phyloP scores from a whole-genome alignment of 2,888 invertebrate genomes.

The Apamea monoglypha region DNA sequence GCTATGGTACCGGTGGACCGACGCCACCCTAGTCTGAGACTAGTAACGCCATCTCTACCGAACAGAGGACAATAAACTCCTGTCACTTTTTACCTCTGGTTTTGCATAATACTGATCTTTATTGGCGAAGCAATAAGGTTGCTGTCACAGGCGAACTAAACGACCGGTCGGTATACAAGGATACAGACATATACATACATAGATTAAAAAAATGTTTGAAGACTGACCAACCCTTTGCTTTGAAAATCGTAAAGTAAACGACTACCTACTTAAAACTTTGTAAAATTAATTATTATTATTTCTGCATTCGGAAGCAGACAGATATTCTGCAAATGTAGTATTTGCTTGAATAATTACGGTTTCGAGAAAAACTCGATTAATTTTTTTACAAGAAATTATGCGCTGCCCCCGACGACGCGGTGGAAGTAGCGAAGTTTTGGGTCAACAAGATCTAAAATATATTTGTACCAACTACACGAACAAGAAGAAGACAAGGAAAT shows the following conservation, averaged over 20 bases:
- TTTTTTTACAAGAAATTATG: slow-evolving; percentile 3
- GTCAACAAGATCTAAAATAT: neutral
- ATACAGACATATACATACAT: neutral
- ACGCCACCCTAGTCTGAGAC: neutral
- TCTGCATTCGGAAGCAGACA: neutral
- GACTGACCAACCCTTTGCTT: slow-evolving; percentile 4
- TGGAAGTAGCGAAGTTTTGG: neutral
- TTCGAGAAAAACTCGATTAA: neutral
- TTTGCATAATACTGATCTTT: slow-evolving; percentile 4
- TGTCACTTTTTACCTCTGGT: no score
- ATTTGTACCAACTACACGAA: neutral
- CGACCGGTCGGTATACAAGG: neutral
- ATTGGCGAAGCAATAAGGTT: slow-evolving; percentile 16
- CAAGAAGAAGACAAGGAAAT: neutral
- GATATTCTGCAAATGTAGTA: neutral
- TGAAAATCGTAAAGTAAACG: neutral
- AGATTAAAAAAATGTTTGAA: slow-evolving; percentile 28
- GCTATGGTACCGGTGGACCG: neutral
- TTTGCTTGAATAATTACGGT: neutral
- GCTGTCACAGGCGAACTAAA: neutral
- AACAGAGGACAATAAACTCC: neutral
- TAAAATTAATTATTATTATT: neutral
- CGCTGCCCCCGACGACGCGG: no score
- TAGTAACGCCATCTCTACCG: slow-evolving; percentile 3
- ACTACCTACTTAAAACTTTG: no score